These are phyloP conservation scores for Chiroxiphia lanceolata DNA, from an alignment of 2,797 vertebrate genomes.

Conservation along the genomic window DNA sequence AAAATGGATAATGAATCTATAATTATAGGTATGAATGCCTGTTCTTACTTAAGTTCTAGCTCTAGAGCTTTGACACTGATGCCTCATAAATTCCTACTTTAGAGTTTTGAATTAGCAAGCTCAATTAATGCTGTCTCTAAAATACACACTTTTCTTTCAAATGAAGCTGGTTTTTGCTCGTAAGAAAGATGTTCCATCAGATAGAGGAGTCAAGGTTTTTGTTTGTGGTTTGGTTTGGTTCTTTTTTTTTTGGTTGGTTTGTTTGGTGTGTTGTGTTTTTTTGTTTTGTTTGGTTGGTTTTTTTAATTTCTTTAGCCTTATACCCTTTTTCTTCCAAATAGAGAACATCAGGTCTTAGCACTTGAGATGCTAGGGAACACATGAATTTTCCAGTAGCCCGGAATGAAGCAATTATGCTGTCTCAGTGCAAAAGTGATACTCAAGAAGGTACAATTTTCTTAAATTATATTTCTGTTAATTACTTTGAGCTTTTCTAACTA, in stretches of 20 bases:
- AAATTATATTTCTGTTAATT: slow-evolving; percentile 10
- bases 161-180: neutral
- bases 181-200: neutral
- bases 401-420: slow-evolving; percentile 71
- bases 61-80: neutral
- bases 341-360: slow-evolving; percentile 61
- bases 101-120: neutral
- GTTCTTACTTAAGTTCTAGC: slow-evolving; percentile 3
- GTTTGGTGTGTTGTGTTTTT: no score
- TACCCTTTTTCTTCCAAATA: slow-evolving; percentile 19
- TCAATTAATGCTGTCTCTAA: neutral
- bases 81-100: neutral
- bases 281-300: neutral
- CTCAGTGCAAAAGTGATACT: slow-evolving; percentile 75
- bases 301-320: neutral
- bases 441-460: slow-evolving; percentile 71
- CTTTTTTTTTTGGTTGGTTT: no score
- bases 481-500: neutral
- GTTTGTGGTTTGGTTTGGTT: no score
- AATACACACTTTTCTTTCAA: neutral
- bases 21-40: neutral
- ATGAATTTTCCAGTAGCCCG: slow-evolving; percentile 64
- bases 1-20: neutral
- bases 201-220: neutral
- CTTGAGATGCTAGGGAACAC: slow-evolving; percentile 42